Evolutionary conservation across 2,113 vertebrate species (phyloP).

Genomic region (Ginglymostoma cirratum): DNA sequence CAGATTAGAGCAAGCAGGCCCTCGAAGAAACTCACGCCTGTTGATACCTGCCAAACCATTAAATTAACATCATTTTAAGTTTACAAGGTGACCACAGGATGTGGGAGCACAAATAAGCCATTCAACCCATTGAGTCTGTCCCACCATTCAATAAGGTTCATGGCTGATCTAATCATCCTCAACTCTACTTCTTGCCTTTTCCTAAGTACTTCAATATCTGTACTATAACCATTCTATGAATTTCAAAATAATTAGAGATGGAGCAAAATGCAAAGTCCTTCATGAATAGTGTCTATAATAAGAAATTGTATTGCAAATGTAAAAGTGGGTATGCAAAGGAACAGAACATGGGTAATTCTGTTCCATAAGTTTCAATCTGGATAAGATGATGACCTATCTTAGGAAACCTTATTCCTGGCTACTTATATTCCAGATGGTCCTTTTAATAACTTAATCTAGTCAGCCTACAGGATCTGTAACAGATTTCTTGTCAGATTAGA

Average conservation of each 20-base stretch:
- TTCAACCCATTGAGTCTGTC: no score
- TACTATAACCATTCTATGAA: not conserved
- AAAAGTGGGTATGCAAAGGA: conserved; percentile 16
- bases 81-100: no score
- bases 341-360: not conserved
- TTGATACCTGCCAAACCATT: not conserved
- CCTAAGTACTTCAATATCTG: not conserved
- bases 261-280: not conserved
- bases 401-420: not conserved
- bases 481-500: conserved; percentile 30
- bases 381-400: conserved; percentile 32
- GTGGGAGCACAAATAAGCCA: no score
- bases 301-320: conserved; percentile 32
- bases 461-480: conserved; percentile 7
- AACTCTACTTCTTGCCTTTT: no score
- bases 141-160: no score
- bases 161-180: no score
- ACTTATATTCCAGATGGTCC: conserved; percentile 35
- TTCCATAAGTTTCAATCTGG: not conserved
- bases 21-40: not conserved
- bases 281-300: not conserved
- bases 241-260: not conserved
- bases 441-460: not conserved
- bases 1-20: not conserved
- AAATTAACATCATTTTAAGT: not conserved